phyloP scores from a whole-genome alignment of 2,797 vertebrate species.

The Selene dorsalis region DNA sequence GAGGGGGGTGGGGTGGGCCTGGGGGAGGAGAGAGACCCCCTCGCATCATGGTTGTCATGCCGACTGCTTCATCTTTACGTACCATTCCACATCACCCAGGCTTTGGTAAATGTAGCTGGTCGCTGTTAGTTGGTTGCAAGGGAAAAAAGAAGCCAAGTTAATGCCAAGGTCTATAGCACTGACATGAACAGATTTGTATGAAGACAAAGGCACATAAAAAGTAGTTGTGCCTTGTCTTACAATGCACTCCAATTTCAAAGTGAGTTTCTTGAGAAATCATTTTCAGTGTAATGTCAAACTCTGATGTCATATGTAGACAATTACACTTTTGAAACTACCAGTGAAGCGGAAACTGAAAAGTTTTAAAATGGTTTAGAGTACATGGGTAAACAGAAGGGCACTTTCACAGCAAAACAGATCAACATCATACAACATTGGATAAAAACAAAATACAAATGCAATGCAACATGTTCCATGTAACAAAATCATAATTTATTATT shows the following conservation, averaged over 20 bases:
- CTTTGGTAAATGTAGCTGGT: conserved; percentile 99
- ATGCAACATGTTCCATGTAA: conserved; percentile 16
- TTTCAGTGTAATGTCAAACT: conserved; percentile 60
- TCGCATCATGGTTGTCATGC: conserved; percentile 99
- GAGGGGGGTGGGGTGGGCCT: conserved; percentile 85
- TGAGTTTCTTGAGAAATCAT: conserved; percentile 42
- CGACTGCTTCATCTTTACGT: conserved; percentile 99
- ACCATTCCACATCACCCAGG: conserved; percentile 99
- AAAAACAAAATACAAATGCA: conserved; percentile 28
- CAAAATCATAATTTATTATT: not conserved
- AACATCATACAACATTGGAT: conserved; percentile 49
- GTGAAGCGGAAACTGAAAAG: conserved; percentile 86
- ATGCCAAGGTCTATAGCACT: conserved; percentile 84
- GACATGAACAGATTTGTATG: conserved; percentile 75
- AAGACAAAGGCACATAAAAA: conserved; percentile 73
- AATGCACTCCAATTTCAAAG: conserved; percentile 34
- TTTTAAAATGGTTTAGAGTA: conserved; percentile 86
- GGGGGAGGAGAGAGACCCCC: conserved; percentile 93
- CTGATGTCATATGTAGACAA: conserved; percentile 69
- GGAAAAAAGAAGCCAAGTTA: conserved; percentile 99
- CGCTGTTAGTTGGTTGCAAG: conserved; percentile 98
- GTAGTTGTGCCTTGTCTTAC: conserved; percentile 63
- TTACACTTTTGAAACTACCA: conserved; percentile 82
- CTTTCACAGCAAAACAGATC: conserved; percentile 75
- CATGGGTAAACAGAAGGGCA: conserved; percentile 84